Conservation (phyloP, 2,113 vertebrate genomes). For the Perca schrenkii region DNA sequence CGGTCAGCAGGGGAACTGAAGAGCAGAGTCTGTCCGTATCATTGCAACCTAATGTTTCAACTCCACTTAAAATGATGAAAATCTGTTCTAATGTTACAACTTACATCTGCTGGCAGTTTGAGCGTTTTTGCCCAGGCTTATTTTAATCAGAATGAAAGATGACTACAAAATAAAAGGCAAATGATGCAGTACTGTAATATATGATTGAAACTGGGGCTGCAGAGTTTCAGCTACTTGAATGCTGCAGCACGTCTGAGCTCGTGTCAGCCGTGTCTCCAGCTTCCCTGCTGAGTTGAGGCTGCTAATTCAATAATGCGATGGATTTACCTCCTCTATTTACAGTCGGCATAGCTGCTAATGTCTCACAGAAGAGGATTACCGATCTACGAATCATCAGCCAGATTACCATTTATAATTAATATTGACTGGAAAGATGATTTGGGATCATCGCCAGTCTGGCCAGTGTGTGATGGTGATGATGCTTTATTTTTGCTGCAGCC, state of each 20-base stretch:
- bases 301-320: constrained; percentile 69
- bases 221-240: constrained; percentile 26
- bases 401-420: constrained; percentile 56
- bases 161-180: background rate
- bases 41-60: background rate
- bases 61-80: constrained; percentile 16
- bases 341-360: constrained; percentile 57
- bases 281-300: constrained; percentile 56
- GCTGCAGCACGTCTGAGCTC: constrained; percentile 43
- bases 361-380: constrained; percentile 55
- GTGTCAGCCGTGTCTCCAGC: constrained; percentile 41
- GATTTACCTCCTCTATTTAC: constrained; percentile 77
- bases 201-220: constrained; percentile 2
- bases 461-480: constrained; percentile 20
- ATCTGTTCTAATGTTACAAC: constrained; percentile 19
- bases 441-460: constrained; percentile 25
- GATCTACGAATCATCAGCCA: constrained; percentile 55
- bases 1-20: constrained; percentile 26
- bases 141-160: background rate
- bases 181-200: background rate
- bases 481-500: constrained; percentile 32
- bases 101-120: constrained; percentile 4
- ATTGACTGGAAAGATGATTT: constrained; percentile 52
- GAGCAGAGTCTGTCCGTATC: constrained; percentile 3
- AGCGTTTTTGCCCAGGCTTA: background rate